phyloP scores from a whole-genome alignment of 2,797 vertebrate genomes.

The Pipistrellus kuhlii region DNA sequence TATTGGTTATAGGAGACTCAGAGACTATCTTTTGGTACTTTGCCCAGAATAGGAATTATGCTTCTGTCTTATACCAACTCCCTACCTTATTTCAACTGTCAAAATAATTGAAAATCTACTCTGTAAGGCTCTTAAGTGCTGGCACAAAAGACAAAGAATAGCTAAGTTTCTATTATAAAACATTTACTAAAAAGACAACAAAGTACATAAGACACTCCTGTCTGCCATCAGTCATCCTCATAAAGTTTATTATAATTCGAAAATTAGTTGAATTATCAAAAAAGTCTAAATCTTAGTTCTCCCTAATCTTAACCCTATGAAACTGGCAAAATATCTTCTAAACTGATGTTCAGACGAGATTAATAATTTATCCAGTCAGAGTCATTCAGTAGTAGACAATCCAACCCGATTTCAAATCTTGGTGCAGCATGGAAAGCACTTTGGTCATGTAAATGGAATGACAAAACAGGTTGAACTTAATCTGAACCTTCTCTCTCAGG shows the following conservation, averaged over 20 bases:
- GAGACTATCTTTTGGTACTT: not conserved
- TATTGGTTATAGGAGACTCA: not conserved
- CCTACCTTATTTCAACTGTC: not conserved
- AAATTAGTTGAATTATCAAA: not conserved
- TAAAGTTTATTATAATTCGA: not conserved
- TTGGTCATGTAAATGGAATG: not conserved
- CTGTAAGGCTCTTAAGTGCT: not conserved
- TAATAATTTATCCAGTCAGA: not conserved
- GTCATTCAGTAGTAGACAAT: not conserved
- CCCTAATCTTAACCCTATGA: not conserved
- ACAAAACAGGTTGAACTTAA: not conserved
- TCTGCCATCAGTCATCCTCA: not conserved
- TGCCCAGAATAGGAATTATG: not conserved
- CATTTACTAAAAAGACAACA: not conserved
- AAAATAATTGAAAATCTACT: not conserved
- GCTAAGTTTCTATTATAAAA: not conserved
- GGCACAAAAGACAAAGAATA: not conserved
- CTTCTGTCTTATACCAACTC: not conserved
- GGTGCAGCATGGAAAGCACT: not conserved
- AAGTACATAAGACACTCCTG: not conserved
- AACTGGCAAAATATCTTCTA: not conserved
- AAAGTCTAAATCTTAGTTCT: not conserved
- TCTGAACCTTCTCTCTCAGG: not conserved
- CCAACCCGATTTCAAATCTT: not conserved
- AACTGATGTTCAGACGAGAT: not conserved